These are phyloP conservation scores for Scrobipalpa costella DNA, from an alignment of 2,888 invertebrate genomes.

Conservation along the genomic window DNA sequence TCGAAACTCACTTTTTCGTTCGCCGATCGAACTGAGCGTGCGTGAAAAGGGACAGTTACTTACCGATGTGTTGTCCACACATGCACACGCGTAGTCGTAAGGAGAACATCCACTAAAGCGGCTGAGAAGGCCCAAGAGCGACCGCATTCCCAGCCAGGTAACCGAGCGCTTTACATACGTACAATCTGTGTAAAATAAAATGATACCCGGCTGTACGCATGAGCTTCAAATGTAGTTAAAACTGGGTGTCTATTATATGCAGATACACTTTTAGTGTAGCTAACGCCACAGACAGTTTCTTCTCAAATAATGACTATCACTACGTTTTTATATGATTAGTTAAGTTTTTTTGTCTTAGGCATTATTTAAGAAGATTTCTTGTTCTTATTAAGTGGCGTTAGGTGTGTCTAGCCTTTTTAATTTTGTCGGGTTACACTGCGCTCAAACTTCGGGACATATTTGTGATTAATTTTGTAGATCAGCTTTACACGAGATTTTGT, in stretches of 20 bases:
- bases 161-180: constrained; percentile 64
- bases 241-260: constrained; percentile 50
- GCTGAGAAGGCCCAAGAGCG: constrained; percentile 81
- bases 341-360: not conserved
- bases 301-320: constrained; percentile 1
- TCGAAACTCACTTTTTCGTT: constrained; percentile 43
- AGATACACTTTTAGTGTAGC: constrained; percentile 44
- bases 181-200: constrained; percentile 52
- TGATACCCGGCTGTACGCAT: constrained; percentile 67
- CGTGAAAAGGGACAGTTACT: constrained; percentile 61
- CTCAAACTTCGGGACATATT: constrained; percentile 41
- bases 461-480: constrained; percentile 46
- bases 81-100: constrained; percentile 81
- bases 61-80: constrained; percentile 80
- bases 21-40: constrained; percentile 58
- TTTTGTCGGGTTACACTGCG: constrained; percentile 31
- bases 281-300: constrained; percentile 34
- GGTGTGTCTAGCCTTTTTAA: constrained; percentile 20
- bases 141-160: constrained; percentile 82
- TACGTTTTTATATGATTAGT: not conserved
- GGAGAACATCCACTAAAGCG: constrained; percentile 82
- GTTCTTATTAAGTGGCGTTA: constrained; percentile 4
- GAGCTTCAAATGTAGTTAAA: constrained; percentile 62
- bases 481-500: constrained; percentile 37
- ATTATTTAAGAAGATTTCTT: constrained; percentile 10